Base-by-base conservation (phyloP, 1,140 invertebrate genomes). In the Drosophila erecta region DNA sequence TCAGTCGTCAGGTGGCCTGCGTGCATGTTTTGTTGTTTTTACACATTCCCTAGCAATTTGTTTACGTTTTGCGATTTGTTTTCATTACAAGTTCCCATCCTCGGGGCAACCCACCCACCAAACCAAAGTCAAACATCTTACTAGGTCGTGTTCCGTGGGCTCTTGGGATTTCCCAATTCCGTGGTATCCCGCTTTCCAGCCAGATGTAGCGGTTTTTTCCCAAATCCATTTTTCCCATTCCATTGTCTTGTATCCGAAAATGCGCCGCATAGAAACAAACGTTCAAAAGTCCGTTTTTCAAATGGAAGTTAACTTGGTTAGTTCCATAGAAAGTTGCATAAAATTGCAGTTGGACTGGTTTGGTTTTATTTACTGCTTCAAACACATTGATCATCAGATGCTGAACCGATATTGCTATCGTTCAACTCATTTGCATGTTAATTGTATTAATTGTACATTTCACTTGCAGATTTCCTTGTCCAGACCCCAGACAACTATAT, bases 1-100 rank as follows among this genome's bases (percentile, higher is more conserved):
- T 84, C 80, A 84, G 81, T 84, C 80, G 76, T 80, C 80, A 72
- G 80, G 76, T 84, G 81, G 81, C 57, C 76, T 84, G 76, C 57
- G 61, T 66, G 78, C 72, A 66, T 85, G 80, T 66, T 79, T 84
- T 84, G 80, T 84, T 84, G 80, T 67, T 62, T 85, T 85, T 67
- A 85, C 81, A 85, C 76, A 84, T 84, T 79, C 76, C 79, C 79
- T 58, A 46, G 67, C 74, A 53, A 70, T 53, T 81, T 53, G 58
- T 51, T 65, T 74, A 78, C 71, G 58, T 83, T 69, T 64, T 70
- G 72, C 66, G 64, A 33, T 72, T 17, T 17, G 17, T 17, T 22
- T 62, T 61, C 54, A 47, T 53, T 60, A 72, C 70, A 47, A 47
- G 24, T n/a, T n/a, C 46, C n/a, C 14, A 14, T 24, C 46, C 22